These are phyloP conservation scores for Spodoptera exigua DNA, from an alignment of 2,888 invertebrate genomes.

Conservation along the genomic window DNA sequence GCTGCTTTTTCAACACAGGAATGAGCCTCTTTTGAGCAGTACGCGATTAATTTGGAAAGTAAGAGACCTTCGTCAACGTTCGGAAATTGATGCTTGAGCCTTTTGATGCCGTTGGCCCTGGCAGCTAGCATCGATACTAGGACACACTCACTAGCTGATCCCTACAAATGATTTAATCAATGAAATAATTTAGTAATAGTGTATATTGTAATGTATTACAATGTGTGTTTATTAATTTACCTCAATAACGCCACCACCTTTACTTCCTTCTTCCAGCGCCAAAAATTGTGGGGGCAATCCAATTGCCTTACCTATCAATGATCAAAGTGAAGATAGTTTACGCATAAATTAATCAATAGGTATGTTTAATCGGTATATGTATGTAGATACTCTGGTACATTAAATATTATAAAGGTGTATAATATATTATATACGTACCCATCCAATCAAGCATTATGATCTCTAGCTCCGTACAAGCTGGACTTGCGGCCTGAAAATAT, in stretches of 20 bases:
- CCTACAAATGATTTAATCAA: conserved; percentile 86
- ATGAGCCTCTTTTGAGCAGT: conserved; percentile 96
- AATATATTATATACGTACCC: conserved; percentile 88
- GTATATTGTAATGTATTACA: no score
- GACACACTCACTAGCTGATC: conserved; percentile 98
- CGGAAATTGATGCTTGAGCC: conserved; percentile 95
- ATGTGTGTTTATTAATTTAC: conserved; percentile 82
- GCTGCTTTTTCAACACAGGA: conserved; percentile 98
- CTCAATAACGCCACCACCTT: conserved; percentile 98
- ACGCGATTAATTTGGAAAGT: conserved; percentile 97
- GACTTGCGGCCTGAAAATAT: conserved; percentile 96
- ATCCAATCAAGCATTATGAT: conserved; percentile 98
- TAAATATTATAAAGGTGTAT: no score
- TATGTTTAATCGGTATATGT: no score
- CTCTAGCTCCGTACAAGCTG: conserved; percentile 98
- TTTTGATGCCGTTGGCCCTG: conserved; percentile 95
- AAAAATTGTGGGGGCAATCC: conserved; percentile 97
- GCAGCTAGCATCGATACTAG: conserved; percentile 97
- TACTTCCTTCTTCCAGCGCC: conserved; percentile 94
- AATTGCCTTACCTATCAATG: conserved; percentile 94
- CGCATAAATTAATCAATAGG: no score
- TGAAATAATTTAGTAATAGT: not conserved
- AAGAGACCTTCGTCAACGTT: conserved; percentile 97
- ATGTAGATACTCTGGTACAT: no score
- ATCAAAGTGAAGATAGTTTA: no score